Evolutionary conservation across 2,888 invertebrate species (phyloP).

Genomic region (Priocnemis perturbator): DNA sequence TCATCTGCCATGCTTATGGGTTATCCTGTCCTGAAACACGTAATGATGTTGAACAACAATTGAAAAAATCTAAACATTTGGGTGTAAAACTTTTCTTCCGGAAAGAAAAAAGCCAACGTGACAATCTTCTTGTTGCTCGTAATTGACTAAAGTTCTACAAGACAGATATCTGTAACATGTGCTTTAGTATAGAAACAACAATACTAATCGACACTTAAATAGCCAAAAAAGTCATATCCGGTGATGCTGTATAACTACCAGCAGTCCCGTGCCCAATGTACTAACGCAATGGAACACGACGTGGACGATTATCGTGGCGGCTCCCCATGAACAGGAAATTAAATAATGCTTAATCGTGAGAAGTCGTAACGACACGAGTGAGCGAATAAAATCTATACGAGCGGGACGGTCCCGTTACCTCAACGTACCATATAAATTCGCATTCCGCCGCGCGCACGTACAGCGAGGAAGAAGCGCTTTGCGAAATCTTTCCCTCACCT

Average conservation of each 20-base stretch:
- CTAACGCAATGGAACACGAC: background rate
- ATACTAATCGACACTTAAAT: too few relatives aligned
- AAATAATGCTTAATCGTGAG: conserved; percentile 44
- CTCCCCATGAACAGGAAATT: conserved; percentile 48
- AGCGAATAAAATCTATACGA: conserved; percentile 6
- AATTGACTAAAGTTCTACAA: too few relatives aligned
- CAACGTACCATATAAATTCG: background rate
- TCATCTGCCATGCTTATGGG: conserved; percentile 73
- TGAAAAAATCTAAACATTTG: too few relatives aligned
- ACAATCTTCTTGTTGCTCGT: too few relatives aligned
- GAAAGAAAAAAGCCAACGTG: background rate
- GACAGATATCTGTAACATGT: too few relatives aligned
- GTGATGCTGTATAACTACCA: background rate
- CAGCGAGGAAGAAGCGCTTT: background rate
- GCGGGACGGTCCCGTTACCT: background rate
- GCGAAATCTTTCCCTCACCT: background rate
- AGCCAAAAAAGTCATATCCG: too few relatives aligned
- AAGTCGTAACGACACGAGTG: conserved; percentile 22
- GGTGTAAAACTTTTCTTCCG: background rate
- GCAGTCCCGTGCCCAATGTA: too few relatives aligned
- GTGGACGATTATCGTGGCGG: conserved; percentile 29
- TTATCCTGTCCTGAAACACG: background rate
- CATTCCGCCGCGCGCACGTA: background rate
- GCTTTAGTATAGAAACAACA: too few relatives aligned
- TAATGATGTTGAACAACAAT: conserved; percentile 1